Conservation (phyloP, 2,797 vertebrate genomes). For the Siniperca undulata region DNA sequence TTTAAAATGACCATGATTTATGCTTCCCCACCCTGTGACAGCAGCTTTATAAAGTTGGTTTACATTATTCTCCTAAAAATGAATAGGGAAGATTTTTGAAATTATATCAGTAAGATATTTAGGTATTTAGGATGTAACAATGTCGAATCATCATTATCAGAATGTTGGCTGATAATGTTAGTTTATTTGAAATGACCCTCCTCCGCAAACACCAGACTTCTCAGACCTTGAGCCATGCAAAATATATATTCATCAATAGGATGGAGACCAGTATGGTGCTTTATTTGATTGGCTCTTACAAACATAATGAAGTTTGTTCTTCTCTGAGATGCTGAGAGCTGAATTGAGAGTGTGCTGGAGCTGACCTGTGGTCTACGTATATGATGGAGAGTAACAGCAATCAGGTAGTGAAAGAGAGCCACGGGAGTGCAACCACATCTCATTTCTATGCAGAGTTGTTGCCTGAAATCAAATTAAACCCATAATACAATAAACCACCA, state of each 20-base stretch:
- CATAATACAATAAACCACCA: conserved; percentile 78
- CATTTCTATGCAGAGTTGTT: conserved; percentile 62
- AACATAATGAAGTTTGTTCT: conserved; percentile 44
- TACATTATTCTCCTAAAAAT: not conserved
- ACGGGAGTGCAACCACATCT: not conserved
- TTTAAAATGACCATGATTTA: not conserved
- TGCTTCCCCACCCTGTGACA: not conserved
- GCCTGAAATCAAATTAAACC: conserved; percentile 80
- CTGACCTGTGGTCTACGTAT: conserved; percentile 23
- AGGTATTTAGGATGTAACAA: not conserved
- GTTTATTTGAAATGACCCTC: not conserved
- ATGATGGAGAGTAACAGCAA: conserved; percentile 2
- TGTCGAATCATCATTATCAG: not conserved
- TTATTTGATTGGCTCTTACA: conserved; percentile 53
- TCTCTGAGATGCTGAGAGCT: conserved; percentile 27
- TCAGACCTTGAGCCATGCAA: conserved; percentile 1
- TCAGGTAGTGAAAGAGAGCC: conserved; percentile 21
- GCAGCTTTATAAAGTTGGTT: not conserved
- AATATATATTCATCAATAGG: conserved; percentile 35
- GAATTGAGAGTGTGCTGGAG: not conserved
- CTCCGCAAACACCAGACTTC: not conserved
- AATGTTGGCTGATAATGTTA: not conserved
- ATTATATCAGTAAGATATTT: not conserved
- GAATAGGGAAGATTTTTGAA: not conserved
- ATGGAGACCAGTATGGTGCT: not conserved